phyloP scores from a whole-genome alignment of 2,888 invertebrate species.

The Cantharis rustica region DNA sequence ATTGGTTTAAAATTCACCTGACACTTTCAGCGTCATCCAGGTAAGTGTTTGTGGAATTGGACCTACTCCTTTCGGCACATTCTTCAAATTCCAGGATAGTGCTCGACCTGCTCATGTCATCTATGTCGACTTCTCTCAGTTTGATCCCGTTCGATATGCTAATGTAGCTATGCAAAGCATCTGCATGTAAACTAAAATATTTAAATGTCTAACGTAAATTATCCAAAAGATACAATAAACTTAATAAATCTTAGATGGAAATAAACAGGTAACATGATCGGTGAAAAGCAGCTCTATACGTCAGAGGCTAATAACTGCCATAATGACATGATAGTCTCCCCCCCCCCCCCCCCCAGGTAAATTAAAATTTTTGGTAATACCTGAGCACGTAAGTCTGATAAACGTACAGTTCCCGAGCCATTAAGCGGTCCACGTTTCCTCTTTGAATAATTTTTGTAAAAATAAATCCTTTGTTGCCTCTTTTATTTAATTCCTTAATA shows the following conservation, averaged over 20 bases:
- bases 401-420: conserved; percentile 50
- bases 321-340: too few species aligned
- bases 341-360: too few species aligned
- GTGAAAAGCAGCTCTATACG: too few species aligned
- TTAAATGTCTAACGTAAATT: too few species aligned
- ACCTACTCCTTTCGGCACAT: conserved; percentile 29
- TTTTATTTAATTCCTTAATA: conserved; percentile 47
- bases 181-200: conserved; percentile 25
- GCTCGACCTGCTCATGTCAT: conserved; percentile 41
- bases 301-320: too few species aligned
- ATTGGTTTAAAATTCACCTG: conserved; percentile 2
- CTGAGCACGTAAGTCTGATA: conserved; percentile 50
- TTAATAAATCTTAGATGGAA: too few species aligned
- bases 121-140: conserved; percentile 43
- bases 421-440: conserved; percentile 31
- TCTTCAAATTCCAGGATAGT: conserved; percentile 49
- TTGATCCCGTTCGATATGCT: conserved; percentile 16
- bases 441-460: conserved; percentile 35
- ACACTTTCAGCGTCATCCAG: conserved; percentile 15
- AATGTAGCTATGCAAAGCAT: conserved; percentile 21
- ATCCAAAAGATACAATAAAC: too few species aligned
- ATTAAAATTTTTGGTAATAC: conserved; percentile 32
- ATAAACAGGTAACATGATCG: too few species aligned
- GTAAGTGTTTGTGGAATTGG: conserved; percentile 29
- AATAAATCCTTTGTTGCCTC: conserved; percentile 38